Base-by-base conservation (phyloP, 2,888 invertebrate genomes). In the Drepana falcataria region DNA sequence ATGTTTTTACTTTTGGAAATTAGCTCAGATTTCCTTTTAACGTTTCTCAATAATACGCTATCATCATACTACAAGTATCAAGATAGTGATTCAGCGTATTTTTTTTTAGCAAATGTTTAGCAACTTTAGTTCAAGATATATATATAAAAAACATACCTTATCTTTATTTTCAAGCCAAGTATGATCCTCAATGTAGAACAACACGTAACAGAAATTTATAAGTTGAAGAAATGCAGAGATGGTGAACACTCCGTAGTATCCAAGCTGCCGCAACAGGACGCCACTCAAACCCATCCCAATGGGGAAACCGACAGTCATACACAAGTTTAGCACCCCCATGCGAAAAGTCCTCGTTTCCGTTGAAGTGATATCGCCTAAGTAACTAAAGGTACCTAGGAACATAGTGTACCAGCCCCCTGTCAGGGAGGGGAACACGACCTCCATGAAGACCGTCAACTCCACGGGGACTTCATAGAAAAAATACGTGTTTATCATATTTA, bases 391-490 rank as follows among this genome's bases (percentile, higher is more conserved):
- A 0, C 92, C 92, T 48, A 93, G 85, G 53, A 92, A 89, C 88
- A 92, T 91, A 1, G 92, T 91, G 63, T 91, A 90, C 92, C 92
- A 92, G 5, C 92, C 92, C 0, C 93, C 93, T 0, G 92, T 91
- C 6, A 93, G 51, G 0, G 92, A 82, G 0, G 91, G 90, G 53
- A 91, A 91, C 64, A 93, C 65, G 2, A 92, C 88, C 65, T 93
- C 93, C 77, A 91, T 87, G 52, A 92, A 79, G 44, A 91, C 90
- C 3, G 91, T 92, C 70, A 85, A 81, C 64, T 92, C 92, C 66
- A 93, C 86, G 0, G 92, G 83, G 62, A 93, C 79, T 71, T 92
- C 79, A 64, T 87, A 83, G 73, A 92, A 92, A 60, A 90, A 93
- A 64, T 91, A 92, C 53, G 92, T 92, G 73, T 92, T 93, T 34